Evolutionary conservation across 2,888 invertebrate genomes (phyloP).

Genomic region (Aricia artaxerxes): DNA sequence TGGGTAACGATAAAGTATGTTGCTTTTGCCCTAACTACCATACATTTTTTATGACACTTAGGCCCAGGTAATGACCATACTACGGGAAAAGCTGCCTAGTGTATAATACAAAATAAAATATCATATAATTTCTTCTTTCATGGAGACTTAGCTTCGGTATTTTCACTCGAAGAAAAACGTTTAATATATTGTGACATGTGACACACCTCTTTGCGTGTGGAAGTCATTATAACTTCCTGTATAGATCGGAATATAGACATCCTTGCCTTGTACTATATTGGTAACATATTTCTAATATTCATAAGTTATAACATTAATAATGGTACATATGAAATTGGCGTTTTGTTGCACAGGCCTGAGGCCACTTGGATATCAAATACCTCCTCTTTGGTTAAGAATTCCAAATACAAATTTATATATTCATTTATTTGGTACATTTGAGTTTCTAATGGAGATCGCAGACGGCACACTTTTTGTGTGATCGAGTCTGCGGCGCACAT

Average conservation of each 20-base stretch:
- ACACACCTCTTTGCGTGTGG: slow-evolving; percentile 31
- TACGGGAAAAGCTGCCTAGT: no score
- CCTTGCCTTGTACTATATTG: neutral
- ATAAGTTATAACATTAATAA: neutral
- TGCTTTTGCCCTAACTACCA: neutral
- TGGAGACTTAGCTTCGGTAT: neutral
- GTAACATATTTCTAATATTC: neutral
- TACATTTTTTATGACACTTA: no score
- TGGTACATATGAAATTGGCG: neutral
- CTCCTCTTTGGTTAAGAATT: no score
- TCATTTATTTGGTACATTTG: no score
- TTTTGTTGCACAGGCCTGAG: no score
- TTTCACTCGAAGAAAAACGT: slow-evolving; percentile 21
- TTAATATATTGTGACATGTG: neutral
- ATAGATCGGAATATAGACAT: slow-evolving; percentile 11
- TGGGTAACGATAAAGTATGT: neutral
- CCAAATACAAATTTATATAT: no score
- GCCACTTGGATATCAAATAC: no score
- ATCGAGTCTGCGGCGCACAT: no score
- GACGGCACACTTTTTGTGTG: no score
- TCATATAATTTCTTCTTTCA: neutral
- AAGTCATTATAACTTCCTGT: slow-evolving; percentile 19
- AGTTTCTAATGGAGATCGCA: no score
- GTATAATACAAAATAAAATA: neutral
- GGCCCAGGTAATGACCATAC: no score